These are phyloP conservation scores for Loris lydekkerianus DNA, from an alignment of 2,797 vertebrate species.

Conservation along the genomic window DNA sequence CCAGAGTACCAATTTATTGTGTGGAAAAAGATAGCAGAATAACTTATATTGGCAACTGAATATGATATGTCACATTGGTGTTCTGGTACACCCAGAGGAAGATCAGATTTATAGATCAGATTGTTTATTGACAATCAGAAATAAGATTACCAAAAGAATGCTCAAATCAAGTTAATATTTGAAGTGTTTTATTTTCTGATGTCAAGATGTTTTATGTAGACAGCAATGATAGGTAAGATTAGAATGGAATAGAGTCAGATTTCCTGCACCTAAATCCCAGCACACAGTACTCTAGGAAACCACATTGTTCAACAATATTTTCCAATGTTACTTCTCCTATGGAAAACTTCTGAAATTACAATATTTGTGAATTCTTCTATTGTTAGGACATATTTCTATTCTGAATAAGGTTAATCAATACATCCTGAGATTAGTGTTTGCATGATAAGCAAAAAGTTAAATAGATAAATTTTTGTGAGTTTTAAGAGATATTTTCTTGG, in stretches of 20 bases:
- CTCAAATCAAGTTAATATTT: slow-evolving; percentile 27
- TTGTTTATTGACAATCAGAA: background rate
- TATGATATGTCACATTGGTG: background rate
- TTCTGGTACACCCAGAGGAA: background rate
- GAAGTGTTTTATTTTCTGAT: background rate
- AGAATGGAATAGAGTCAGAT: background rate
- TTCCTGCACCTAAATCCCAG: background rate
- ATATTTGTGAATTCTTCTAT: slow-evolving; percentile 2
- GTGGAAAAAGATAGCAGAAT: background rate
- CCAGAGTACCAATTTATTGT: background rate
- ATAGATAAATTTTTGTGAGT: background rate
- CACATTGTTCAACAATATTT: background rate
- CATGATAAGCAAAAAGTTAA: background rate
- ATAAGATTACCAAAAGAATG: background rate
- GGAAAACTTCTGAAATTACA: background rate
- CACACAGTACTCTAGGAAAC: background rate
- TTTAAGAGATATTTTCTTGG: background rate
- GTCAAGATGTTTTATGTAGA: background rate
- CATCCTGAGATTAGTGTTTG: background rate
- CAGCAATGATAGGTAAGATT: background rate
- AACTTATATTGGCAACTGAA: background rate
- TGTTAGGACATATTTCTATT: background rate
- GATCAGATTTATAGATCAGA: background rate
- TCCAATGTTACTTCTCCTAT: background rate
- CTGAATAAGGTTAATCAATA: background rate